Evolutionary conservation across 2,888 invertebrate genomes (phyloP).

Genomic region (Eupithecia pulchellata): DNA sequence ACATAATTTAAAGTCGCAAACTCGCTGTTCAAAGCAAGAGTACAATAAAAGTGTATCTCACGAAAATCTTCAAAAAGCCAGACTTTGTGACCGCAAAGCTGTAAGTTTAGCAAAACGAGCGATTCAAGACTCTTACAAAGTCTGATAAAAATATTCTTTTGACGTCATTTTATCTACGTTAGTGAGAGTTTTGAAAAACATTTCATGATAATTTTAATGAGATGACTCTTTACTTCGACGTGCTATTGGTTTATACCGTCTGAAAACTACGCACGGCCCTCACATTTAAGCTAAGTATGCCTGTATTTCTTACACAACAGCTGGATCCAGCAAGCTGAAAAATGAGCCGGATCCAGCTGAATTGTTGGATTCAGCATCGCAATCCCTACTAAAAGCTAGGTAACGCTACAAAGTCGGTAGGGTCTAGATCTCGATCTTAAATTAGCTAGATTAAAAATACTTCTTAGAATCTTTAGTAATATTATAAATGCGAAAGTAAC

Average conservation of each 20-base stretch:
- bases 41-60: constrained; percentile 18
- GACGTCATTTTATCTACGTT: constrained; percentile 11
- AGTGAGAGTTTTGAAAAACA: not conserved
- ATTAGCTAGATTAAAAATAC: not conserved
- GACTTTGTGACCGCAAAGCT: constrained; percentile 30
- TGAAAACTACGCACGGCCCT: not conserved
- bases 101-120: constrained; percentile 30
- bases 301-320: no score
- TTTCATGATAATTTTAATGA: not conserved
- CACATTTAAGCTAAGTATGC: not conserved
- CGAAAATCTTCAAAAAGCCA: constrained; percentile 28
- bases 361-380: not conserved
- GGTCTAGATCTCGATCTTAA: not conserved
- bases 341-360: not conserved
- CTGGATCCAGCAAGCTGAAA: not conserved
- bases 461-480: no score
- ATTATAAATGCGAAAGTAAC: no score
- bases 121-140: constrained; percentile 22
- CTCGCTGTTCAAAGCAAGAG: constrained; percentile 6
- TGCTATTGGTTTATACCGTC: not conserved
- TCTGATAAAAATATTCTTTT: constrained; percentile 30
- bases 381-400: not conserved
- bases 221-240: not conserved
- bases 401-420: not conserved
- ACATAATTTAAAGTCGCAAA: constrained; percentile 5